Percentiles rank a stretch among this genome's conserved stretches.
Evolutionary conservation across 23 tunicate genomes (phyloP).

Genomic region (Ciona savignyi): DNA sequence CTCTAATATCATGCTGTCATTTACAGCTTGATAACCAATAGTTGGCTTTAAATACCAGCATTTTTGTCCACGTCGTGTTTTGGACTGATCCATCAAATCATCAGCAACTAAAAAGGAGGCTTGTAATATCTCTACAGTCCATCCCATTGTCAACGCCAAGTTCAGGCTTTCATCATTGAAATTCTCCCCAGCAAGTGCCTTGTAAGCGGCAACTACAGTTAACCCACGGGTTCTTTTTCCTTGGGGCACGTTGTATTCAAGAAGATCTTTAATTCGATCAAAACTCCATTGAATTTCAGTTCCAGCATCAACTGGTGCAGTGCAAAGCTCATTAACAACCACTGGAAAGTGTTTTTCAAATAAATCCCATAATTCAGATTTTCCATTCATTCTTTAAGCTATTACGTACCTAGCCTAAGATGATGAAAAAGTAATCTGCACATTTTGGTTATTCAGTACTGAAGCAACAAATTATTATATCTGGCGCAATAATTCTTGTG

Average conservation of each 20-base stretch:
- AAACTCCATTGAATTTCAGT: conserved; percentile 49
- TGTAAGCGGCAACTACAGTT: conserved; percentile 35
- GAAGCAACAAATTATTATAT: too few relatives aligned
- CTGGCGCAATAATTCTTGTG: too few relatives aligned
- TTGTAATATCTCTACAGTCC: conserved; percentile 92
- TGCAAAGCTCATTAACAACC: conserved; percentile 11
- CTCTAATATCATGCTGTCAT: conserved; percentile 72
- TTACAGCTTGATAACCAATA: conserved; percentile 76
- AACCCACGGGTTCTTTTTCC: conserved; percentile 91
- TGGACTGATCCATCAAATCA: conserved; percentile 95
- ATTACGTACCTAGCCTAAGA: too few relatives aligned
- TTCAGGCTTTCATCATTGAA: conserved; percentile 28
- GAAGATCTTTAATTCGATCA: conserved; percentile 44
- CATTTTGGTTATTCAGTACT: too few relatives aligned
- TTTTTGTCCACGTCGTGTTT: conserved; percentile 50
- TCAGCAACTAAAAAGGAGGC: conserved; percentile 94
- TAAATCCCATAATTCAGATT: conserved; percentile 21
- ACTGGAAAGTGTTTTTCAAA: conserved; percentile 41
- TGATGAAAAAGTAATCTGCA: too few relatives aligned
- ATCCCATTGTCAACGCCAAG: conserved; percentile 57
- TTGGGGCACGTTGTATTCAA: conserved; percentile 73
- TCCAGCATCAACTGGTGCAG: conserved; percentile 5
- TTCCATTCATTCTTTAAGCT: conserved; percentile 10
- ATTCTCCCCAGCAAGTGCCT: not conserved
- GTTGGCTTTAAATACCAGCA: conserved; percentile 80